Evolutionary conservation across 1,140 invertebrate genomes (phyloP).

Genomic region (Diachasma alloeum): DNA sequence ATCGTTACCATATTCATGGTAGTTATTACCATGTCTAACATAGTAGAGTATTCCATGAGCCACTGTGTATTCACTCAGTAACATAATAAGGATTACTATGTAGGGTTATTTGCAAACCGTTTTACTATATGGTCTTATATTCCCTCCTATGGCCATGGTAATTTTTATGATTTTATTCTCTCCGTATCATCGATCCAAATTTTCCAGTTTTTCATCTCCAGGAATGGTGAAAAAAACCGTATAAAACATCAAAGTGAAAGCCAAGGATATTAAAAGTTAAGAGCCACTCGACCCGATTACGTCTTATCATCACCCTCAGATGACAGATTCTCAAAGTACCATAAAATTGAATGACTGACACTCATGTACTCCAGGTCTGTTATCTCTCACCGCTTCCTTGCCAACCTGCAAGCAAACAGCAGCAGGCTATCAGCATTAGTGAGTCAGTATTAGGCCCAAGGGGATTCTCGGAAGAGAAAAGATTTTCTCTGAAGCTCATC

Average conservation of each 20-base stretch:
- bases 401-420: background rate
- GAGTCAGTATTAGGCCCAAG: constrained; percentile 28
- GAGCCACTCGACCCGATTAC: background rate
- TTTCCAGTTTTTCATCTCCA: no score
- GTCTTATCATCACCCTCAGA: background rate
- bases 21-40: no score
- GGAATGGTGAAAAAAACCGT: background rate
- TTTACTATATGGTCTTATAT: no score
- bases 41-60: no score
- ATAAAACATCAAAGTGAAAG: background rate
- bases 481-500: background rate
- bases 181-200: no score
- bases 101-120: no score
- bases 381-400: background rate
- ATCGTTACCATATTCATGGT: no score
- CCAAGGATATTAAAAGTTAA: background rate
- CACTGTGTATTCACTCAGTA: no score
- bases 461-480: background rate
- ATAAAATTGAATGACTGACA: background rate
- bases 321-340: background rate
- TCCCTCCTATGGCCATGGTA: no score
- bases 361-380: background rate
- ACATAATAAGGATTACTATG: no score
- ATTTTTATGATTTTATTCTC: no score
- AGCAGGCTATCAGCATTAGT: constrained; percentile 17